Evolutionary conservation across 2,888 invertebrate species (phyloP), one percentile per base, ranked within the genome.

Genomic region (Ernsta delagoae): DNA sequence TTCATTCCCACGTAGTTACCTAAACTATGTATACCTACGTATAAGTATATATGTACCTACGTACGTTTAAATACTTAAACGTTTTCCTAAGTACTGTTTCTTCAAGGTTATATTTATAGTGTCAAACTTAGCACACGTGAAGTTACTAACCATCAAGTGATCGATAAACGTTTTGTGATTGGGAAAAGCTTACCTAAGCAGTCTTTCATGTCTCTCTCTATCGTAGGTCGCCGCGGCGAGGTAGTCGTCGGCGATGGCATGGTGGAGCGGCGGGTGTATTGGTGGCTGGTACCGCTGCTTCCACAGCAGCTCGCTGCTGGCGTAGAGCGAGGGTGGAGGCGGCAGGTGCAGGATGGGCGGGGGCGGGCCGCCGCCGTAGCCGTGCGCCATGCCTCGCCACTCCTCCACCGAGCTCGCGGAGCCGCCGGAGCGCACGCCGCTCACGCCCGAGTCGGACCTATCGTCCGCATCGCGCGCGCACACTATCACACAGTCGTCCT

Each of bases 331-430:
- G 79, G 94, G 89, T 80, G 93, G 92, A 80, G 93, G 92, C 77
- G 91, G 87, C 79, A 90, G 86, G 81, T 89, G 92, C 83, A 86
- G 87, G 83, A 90, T 85, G 80, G 87, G 93, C 86, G 92, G 92
- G 78, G 90, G 94, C 78, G 95, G 95, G 80, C 95, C 95, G 85
- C 90, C 92, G 89, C 95, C 90, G 96, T 96, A 96, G 84, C 96
- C 95, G 91, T 95, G 95, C 85, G 96, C 96, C 86, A 96, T 94
- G 86, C 96, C 96, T 89, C 96, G 96, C 87, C 96, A 95, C 86
- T 96, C 96, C 83, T 96, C 96, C 88, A 96, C 96, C 79, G 96
- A 95, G 90, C 96, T 96, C 94, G 96, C 96, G 83, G 94, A 93
- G 78, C 95, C 95, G 80, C 95, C 95, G 82, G 96, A 96, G 79